A percentile compares a stretch with the other conserved stretches of the same genome.
Conservation (phyloP, 2,113 vertebrate species). For the Willisornis vidua region DNA sequence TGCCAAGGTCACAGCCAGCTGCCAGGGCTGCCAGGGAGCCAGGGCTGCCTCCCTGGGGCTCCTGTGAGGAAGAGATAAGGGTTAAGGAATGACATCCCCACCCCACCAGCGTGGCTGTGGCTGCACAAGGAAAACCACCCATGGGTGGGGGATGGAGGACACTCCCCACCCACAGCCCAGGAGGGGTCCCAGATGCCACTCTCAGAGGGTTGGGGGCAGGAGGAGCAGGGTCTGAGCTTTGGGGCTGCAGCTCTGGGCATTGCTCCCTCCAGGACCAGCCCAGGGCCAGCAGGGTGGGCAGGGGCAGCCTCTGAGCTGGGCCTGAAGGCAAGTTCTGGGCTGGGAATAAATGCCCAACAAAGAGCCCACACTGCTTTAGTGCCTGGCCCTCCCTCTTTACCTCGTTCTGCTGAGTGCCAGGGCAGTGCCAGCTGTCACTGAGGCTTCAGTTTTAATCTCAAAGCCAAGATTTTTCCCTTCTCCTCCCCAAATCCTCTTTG, state of each 20-base stretch:
- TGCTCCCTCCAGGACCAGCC: neutral
- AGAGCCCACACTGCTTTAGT: neutral
- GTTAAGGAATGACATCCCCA: neutral
- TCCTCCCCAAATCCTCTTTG: neutral
- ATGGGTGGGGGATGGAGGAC: rapidly evolving
- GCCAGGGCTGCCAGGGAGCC: neutral
- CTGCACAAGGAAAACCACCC: neutral
- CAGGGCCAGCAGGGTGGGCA: neutral
- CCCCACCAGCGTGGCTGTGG: rapidly evolving
- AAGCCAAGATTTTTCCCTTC: neutral
- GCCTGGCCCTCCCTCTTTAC: neutral
- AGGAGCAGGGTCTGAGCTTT: neutral
- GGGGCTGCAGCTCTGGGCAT: neutral
- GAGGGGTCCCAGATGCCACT: neutral
- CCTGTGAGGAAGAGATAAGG: neutral
- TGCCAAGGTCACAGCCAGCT: neutral
- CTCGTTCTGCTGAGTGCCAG: neutral
- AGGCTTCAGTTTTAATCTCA: neutral
- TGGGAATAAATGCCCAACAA: neutral
- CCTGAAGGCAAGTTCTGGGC: neutral
- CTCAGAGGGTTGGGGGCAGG: neutral
- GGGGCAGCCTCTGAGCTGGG: neutral
- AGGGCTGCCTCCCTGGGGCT: neutral
- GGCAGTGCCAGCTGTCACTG: neutral
- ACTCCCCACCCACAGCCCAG: rapidly evolving